Evolutionary conservation across 1,140 invertebrate genomes (phyloP).

Genomic region (Cryptotermes secundus): DNA sequence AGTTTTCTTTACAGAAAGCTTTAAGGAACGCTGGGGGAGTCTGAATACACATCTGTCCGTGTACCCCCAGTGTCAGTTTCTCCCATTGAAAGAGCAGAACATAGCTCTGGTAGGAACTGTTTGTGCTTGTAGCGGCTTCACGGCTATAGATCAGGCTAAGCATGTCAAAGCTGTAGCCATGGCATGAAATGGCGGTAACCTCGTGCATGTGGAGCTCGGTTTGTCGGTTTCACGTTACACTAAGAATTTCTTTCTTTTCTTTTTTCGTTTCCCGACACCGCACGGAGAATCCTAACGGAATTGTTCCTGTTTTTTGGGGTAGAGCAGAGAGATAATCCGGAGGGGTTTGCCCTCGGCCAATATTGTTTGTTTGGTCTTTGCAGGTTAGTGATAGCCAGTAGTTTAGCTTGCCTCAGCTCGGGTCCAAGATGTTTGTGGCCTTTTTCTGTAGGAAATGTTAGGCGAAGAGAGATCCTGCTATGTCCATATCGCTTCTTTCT

Average conservation of each 20-base stretch:
- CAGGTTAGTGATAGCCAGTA: background rate
- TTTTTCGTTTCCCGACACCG: background rate
- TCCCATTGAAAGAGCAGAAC: background rate
- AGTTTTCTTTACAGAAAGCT: background rate
- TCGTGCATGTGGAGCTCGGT: background rate
- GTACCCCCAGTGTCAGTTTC: background rate
- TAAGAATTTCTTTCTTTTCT: background rate
- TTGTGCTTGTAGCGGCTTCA: background rate
- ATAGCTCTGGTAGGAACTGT: background rate
- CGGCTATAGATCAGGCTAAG: background rate
- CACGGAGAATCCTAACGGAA: background rate
- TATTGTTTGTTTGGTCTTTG: background rate
- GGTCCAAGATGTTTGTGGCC: background rate
- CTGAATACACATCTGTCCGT: slow-evolving; percentile 3
- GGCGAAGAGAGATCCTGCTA: background rate
- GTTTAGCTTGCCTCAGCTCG: background rate
- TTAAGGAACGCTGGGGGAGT: background rate
- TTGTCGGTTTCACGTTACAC: background rate
- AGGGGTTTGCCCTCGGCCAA: background rate
- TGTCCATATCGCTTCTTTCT: background rate
- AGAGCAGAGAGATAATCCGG: background rate
- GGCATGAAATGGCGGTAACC: background rate
- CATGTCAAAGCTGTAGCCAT: background rate
- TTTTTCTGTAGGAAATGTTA: slow-evolving; percentile 8
- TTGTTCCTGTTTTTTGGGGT: background rate